Percentiles rank a stretch among this genome's conserved stretches.
Conservation (phyloP, 1,140 invertebrate species). For the Brachionus plicatilis region DNA sequence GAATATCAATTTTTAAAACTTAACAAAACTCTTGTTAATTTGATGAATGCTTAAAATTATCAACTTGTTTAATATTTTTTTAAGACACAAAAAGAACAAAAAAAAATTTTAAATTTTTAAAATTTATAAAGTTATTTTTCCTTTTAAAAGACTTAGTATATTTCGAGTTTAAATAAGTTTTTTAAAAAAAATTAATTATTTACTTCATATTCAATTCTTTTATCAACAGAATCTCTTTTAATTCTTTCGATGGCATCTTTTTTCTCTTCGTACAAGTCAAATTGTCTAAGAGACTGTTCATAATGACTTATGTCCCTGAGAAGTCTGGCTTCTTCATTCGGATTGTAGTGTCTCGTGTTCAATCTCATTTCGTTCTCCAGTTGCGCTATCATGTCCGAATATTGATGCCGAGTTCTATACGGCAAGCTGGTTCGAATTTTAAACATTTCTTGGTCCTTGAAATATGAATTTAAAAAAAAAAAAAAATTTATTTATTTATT, state of each 20-base stretch:
- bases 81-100: no score
- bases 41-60: no score
- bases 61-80: no score
- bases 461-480: background rate
- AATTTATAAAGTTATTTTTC: no score
- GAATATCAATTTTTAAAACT: no score
- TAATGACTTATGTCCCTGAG: background rate
- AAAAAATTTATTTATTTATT: background rate
- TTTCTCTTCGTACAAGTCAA: slow-evolving; percentile 17
- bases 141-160: no score
- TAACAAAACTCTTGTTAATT: no score
- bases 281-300: background rate
- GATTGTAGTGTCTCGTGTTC: background rate
- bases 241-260: background rate
- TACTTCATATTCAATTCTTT: background rate
- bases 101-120: no score
- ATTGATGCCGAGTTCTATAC: slow-evolving; percentile 5
- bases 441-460: slow-evolving; percentile 16
- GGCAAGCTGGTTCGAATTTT: background rate
- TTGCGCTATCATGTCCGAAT: slow-evolving; percentile 3
- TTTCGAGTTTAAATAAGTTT: no score
- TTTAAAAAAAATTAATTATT: background rate
- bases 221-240: background rate
- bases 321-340: slow-evolving; percentile 10
- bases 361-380: background rate